Percentiles rank a stretch among this genome's conserved stretches.
These are phyloP conservation scores for Trypoxylus dichotomus DNA, from an alignment of 1,140 invertebrate genomes.

Conservation along the genomic window DNA sequence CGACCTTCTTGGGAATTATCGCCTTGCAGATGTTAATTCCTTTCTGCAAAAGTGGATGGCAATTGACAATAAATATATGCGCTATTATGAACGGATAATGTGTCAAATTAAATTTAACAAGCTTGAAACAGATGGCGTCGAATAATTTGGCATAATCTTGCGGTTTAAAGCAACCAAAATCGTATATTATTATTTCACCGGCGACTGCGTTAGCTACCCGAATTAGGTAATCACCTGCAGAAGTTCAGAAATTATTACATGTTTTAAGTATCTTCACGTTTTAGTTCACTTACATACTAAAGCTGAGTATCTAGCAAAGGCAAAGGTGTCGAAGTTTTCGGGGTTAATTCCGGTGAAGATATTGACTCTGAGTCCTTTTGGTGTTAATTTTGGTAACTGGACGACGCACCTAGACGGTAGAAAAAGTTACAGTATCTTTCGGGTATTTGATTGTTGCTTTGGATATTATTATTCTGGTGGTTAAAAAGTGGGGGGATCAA, in stretches of 20 bases:
- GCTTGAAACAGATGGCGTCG: not conserved
- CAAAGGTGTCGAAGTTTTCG: not conserved
- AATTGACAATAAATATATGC: not conserved
- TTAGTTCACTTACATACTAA: not conserved
- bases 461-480: too few relatives aligned
- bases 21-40: not conserved
- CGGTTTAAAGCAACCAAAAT: not conserved
- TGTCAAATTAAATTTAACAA: not conserved
- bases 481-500: too few relatives aligned
- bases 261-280: not conserved
- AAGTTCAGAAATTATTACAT: not conserved
- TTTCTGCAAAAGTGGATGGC: not conserved
- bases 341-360: not conserved
- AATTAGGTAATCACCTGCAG: not conserved
- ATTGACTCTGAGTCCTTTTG: not conserved
- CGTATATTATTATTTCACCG: not conserved
- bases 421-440: not conserved
- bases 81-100: not conserved
- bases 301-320: not conserved
- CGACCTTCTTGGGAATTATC: not conserved
- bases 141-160: not conserved
- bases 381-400: not conserved
- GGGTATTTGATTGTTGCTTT: too few relatives aligned
- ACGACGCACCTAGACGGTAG: not conserved
- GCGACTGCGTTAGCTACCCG: not conserved